Evolutionary conservation across 1,140 invertebrate genomes (phyloP).

Genomic region (Cryptotermes secundus): DNA sequence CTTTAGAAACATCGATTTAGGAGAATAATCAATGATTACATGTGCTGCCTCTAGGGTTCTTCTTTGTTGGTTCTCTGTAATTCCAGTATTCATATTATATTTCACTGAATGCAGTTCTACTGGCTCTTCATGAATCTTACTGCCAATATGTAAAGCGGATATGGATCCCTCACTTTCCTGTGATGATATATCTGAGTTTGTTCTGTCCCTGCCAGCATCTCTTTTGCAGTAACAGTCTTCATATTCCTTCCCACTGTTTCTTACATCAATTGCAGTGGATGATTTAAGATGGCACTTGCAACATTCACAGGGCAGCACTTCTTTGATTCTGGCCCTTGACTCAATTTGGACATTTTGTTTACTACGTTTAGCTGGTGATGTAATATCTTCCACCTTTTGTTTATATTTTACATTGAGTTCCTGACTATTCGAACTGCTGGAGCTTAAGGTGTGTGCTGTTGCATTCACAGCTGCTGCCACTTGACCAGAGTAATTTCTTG

Average conservation of each 20-base stretch:
- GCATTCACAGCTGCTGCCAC: not conserved
- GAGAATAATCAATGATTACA: constrained; percentile 20
- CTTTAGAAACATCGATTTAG: constrained; percentile 12
- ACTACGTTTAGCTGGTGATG: not conserved
- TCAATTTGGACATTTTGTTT: not conserved
- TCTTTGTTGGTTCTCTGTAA: not conserved
- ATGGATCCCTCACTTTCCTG: not conserved
- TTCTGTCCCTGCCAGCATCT: not conserved
- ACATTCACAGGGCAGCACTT: not conserved
- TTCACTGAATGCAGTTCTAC: not conserved
- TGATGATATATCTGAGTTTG: not conserved
- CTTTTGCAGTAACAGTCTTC: not conserved
- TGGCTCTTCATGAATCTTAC: not conserved
- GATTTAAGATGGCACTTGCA: not conserved
- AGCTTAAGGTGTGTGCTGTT: not conserved
- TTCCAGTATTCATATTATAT: not conserved
- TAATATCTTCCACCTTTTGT: not conserved
- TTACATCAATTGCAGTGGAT: not conserved
- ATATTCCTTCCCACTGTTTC: not conserved
- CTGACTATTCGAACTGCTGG: not conserved
- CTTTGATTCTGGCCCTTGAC: not conserved
- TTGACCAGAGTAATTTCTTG: not conserved
- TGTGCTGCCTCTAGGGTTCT: not conserved
- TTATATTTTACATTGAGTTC: not conserved
- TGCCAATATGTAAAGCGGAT: not conserved